phyloP scores from a whole-genome alignment of 2,113 vertebrate species.

The Egretta garzetta region DNA sequence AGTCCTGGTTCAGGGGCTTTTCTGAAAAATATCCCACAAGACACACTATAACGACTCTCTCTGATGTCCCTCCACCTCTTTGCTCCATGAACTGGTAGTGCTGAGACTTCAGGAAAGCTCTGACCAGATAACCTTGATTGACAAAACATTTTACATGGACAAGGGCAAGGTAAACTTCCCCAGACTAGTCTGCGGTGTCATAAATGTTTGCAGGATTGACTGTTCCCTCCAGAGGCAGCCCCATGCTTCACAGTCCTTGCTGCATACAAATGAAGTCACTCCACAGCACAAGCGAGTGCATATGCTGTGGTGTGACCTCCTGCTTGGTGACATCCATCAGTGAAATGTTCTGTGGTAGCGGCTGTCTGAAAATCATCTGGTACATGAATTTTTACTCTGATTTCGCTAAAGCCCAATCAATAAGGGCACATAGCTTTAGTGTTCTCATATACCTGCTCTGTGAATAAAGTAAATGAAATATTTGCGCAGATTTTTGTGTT shows the following conservation, averaged over 20 bases:
- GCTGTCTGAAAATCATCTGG: conserved; percentile 40
- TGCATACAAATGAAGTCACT: conserved; percentile 51
- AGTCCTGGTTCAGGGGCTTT: not conserved
- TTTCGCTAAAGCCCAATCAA: conserved; percentile 51
- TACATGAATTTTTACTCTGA: conserved; percentile 45
- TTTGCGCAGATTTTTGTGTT: not conserved
- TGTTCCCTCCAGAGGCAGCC: conserved; percentile 29
- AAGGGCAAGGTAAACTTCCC: conserved; percentile 46
- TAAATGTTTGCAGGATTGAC: conserved; percentile 46
- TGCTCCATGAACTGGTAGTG: not conserved
- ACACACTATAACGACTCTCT: not conserved
- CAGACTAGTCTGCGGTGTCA: not conserved
- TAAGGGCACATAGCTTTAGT: not conserved
- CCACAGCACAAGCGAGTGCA: not conserved
- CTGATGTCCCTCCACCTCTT: not conserved
- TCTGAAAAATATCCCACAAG: not conserved
- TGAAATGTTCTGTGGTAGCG: not conserved
- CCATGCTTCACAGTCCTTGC: not conserved
- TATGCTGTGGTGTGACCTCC: conserved; percentile 13
- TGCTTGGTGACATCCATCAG: conserved; percentile 44
- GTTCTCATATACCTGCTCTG: not conserved
- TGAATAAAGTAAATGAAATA: conserved; percentile 39
- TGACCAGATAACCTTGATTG: conserved; percentile 23
- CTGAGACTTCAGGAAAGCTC: conserved; percentile 3
- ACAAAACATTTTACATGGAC: not conserved